Conservation (phyloP, 2,888 invertebrate genomes). For the Adelphocoris suturalis region DNA sequence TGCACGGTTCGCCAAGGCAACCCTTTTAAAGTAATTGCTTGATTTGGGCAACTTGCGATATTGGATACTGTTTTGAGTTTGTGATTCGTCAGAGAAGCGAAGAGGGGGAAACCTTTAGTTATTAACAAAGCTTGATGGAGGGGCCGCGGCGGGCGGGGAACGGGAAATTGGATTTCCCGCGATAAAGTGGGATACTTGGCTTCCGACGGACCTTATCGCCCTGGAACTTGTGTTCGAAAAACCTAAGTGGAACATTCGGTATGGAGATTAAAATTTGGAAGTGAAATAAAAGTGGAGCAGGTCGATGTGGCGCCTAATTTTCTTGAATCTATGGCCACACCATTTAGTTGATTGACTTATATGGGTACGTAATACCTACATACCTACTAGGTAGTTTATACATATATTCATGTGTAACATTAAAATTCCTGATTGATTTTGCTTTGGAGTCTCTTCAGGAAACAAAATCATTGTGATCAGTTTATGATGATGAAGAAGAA, state of each 20-base stretch:
- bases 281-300: not conserved
- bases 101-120: constrained; percentile 17
- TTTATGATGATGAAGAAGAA: too few species aligned
- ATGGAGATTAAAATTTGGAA: not conserved
- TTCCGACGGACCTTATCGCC: constrained; percentile 43
- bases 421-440: too few species aligned
- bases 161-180: constrained; percentile 47
- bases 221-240: not conserved
- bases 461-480: too few species aligned
- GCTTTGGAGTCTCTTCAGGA: too few species aligned
- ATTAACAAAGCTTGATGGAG: constrained; percentile 44
- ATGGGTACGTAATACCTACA: too few species aligned
- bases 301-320: too few species aligned
- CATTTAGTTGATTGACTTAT: too few species aligned
- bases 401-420: too few species aligned
- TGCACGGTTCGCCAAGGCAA: constrained; percentile 62
- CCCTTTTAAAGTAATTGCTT: constrained; percentile 72
- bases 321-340: too few species aligned
- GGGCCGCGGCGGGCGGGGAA: not conserved
- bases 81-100: constrained; percentile 61
- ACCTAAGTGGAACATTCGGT: not conserved
- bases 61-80: constrained; percentile 70
- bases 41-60: constrained; percentile 71
- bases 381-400: too few species aligned
- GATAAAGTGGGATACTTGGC: constrained; percentile 43